Base-by-base conservation (phyloP, 2,113 vertebrate genomes). In the Tonatia bakeri region DNA sequence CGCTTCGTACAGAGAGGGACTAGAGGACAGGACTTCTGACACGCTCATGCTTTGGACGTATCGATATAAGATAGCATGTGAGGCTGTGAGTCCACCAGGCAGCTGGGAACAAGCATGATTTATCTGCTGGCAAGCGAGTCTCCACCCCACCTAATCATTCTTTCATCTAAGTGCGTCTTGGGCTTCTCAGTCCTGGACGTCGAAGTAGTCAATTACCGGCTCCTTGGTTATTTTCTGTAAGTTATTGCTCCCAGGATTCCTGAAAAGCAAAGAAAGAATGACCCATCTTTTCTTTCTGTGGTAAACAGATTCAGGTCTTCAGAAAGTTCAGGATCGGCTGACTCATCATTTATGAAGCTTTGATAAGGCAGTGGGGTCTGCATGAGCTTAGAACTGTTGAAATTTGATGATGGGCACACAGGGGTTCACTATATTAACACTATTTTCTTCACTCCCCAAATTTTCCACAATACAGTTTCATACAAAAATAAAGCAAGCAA, bases 201-300 rank as follows among this genome's bases (percentile, higher is more conserved):
- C 99, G 97, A 99, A 99, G 98, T 99, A 99, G 98, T 99, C 99
- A 73, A 99, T 99, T 31, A 98, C 65, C 1, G 99, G 98, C 90
- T 99, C 99, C 97, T 99, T 99, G 52, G 98, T 92, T 75, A 98
- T 98, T 97, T 99, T 99, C 31, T 99, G 99, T 98, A 99, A 98
- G 97, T 97, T 97, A 95, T 97, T 98, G 96, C 95, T 97, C 52
- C 98, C 98, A 94, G 97, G 94, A 76, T 91, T 98, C 98, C 99
- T 99, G 98, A 92, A 98, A 98, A 94, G 20, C 79, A 96, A 98
- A 98, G n/a, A 90, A 95, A 81, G 94, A 65, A 88, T 59, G 26
- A 67, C 89, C 43, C 75, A 26, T 72, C 65, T 94, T 75, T 87
- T 85, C 75, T 96, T 94, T 90, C 45, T 67, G 17, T 43, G 40